A percentile compares a stretch with the other conserved stretches of the same genome.
These are phyloP conservation scores for Rallus limicola DNA, from an alignment of 2,113 vertebrate genomes.

Conservation along the genomic window DNA sequence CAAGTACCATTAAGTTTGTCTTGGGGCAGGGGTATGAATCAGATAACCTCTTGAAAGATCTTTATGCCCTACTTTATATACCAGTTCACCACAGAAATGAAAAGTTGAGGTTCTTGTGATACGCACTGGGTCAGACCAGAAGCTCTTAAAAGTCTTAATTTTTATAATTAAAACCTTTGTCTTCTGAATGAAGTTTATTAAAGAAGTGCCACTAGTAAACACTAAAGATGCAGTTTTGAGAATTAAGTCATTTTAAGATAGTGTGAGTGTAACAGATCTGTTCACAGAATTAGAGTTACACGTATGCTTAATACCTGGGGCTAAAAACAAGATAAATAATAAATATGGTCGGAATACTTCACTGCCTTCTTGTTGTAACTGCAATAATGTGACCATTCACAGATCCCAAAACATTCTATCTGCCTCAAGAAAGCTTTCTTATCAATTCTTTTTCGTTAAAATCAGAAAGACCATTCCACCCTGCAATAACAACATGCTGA, in stretches of 20 bases:
- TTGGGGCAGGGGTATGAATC: neutral
- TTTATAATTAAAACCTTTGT: neutral
- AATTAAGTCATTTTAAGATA: neutral
- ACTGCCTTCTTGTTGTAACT: neutral
- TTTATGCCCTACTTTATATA: neutral
- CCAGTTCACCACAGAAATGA: neutral
- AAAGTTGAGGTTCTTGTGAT: neutral
- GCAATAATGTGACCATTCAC: neutral
- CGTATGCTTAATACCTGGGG: neutral
- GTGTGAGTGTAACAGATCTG: neutral
- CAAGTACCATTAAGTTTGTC: neutral
- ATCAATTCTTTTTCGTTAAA: neutral
- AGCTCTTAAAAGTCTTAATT: neutral
- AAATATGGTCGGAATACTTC: neutral
- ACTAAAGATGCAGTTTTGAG: neutral
- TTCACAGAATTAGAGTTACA: neutral
- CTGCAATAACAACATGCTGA: neutral
- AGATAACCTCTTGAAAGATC: neutral
- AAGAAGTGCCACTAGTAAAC: neutral
- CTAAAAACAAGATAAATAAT: neutral
- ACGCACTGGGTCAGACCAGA: neutral
- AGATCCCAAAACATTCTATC: neutral
- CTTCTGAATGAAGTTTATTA: neutral
- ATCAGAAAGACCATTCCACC: neutral
- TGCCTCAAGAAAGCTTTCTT: neutral